Conservation (phyloP, 2,113 vertebrate genomes). For the Peromyscus polionotus region DNA sequence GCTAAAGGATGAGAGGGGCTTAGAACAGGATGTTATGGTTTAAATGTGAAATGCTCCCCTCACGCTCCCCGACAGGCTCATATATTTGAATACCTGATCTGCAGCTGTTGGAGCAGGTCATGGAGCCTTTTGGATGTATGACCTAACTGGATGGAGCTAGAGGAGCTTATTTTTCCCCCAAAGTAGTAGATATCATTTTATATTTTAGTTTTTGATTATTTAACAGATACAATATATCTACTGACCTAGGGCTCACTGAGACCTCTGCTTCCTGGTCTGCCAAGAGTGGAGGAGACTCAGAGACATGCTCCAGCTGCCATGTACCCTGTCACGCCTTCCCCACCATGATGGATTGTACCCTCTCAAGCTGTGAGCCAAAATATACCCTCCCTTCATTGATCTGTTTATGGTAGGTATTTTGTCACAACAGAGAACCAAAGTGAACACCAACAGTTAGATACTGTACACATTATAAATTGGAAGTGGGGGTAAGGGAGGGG, state of each 20-base stretch:
- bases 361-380: not conserved
- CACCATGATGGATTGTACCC: not conserved
- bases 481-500: not conserved
- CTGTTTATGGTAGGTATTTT: not conserved
- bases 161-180: not conserved
- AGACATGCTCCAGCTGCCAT: too few relatives aligned
- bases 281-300: not conserved
- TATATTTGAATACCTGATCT: not conserved
- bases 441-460: not conserved
- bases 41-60: not conserved
- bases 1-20: not conserved
- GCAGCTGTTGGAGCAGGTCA: not conserved
- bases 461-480: not conserved
- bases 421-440: not conserved
- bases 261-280: not conserved
- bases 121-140: not conserved
- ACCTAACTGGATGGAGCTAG: not conserved
- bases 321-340: too few relatives aligned
- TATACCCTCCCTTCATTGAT: too few relatives aligned
- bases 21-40: not conserved
- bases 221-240: not conserved
- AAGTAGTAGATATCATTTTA: not conserved
- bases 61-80: too few relatives aligned
- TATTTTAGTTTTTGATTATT: constrained; percentile 47
- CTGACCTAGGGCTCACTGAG: not conserved